Evolutionary conservation across 2,797 vertebrate genomes (phyloP), one percentile per base, ranked within the genome.

Genomic region (Cottoperca gobio): DNA sequence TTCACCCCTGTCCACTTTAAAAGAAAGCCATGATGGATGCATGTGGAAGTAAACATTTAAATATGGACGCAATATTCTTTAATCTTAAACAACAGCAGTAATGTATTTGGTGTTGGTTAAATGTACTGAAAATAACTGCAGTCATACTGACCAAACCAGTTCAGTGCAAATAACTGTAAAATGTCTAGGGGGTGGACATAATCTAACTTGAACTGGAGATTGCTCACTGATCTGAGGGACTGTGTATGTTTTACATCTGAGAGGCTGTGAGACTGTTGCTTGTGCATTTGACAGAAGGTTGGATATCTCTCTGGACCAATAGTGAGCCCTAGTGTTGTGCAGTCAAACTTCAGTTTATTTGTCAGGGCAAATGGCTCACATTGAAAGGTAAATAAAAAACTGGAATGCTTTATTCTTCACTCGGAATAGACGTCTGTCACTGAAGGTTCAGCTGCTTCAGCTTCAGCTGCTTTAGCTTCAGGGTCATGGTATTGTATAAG

Each of bases 251-350:
- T 80, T 59, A 33, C 57, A 58, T 75, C 26, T 58, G 42, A 66
- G 66, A 68, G 79, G 78, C 67, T 71, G 37, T 23, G 8, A 65
- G 21, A 24, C 19, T 54, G 45, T 5, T 42, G 68, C 39, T 21
- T 63, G 61, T 84, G 73, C 50, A 10, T 53, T 6, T 73, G 21
- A 58, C 40, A 46, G 43, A 28, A 65, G 55, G 39, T 16, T 50
- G 21, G 7, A 45, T 9, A 12, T 59, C 35, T 84, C 70, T 68
- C 70, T 90, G 82, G 78, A 83, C 88, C 84, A 90, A 92, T 85
- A 92, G 86, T 74, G 89, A 86, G 76, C 86, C 87, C 92, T 91
- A 65, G 59, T 87, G 92, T 59, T 65, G 10, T 21, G 12, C 2
- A 65, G 55, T 23, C 10, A 68, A 69, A 89, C 55, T 50, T 73